Conservation (phyloP, 2,113 vertebrate species). For the Atherinomorus stipes region DNA sequence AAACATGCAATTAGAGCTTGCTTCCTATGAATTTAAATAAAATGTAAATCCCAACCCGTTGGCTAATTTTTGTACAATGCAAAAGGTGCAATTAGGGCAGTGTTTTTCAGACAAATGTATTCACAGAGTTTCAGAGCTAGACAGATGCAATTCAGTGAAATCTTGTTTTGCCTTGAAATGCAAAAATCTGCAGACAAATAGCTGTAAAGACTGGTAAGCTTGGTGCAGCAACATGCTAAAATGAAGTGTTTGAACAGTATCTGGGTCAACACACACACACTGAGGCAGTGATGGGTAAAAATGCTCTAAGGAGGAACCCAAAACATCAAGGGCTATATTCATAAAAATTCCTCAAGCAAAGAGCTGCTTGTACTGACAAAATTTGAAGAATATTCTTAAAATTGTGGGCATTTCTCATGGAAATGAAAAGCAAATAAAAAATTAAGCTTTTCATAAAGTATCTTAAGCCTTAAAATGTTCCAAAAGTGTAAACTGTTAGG, state of each 20-base stretch:
- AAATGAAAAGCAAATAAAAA: background rate
- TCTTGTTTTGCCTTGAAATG: background rate
- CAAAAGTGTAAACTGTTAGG: background rate
- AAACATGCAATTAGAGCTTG: background rate
- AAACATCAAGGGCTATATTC: background rate
- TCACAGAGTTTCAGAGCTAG: background rate
- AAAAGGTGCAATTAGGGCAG: background rate
- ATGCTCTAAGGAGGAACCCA: background rate
- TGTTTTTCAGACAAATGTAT: background rate
- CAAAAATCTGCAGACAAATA: slow-evolving; percentile 13
- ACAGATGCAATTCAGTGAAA: background rate
- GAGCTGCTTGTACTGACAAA: background rate
- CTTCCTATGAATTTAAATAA: slow-evolving; percentile 4
- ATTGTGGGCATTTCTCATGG: too few species aligned
- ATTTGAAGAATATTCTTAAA: background rate
- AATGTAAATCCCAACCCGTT: background rate
- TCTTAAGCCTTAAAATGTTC: background rate
- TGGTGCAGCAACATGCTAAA: slow-evolving; percentile 7
- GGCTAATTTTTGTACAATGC: slow-evolving; percentile 2
- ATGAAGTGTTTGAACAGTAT: slow-evolving; percentile 35
- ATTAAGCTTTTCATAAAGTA: background rate
- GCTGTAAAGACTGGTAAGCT: background rate
- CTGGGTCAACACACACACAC: slow-evolving; percentile 38
- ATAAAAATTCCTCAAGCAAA: background rate
- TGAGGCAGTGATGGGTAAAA: background rate